phyloP scores from a whole-genome alignment of 2,888 invertebrate species.

The Cheilosia grossa region DNA sequence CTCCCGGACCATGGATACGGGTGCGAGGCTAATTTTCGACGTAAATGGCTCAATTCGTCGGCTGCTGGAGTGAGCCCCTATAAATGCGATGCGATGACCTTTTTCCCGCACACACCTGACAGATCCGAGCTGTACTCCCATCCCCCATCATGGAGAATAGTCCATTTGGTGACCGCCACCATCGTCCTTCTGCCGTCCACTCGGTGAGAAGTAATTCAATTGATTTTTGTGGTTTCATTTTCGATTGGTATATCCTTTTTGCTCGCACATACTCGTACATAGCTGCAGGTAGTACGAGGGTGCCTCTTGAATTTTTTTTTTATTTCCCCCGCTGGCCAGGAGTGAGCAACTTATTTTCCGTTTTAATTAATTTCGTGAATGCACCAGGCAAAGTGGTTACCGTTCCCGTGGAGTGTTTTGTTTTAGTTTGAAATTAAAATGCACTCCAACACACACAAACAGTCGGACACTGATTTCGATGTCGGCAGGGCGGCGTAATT shows the following conservation, averaged over 20 bases:
- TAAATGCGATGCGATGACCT: constrained; percentile 41
- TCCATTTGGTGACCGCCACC: no score
- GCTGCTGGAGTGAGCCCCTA: constrained; percentile 33
- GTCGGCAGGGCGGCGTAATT: constrained; percentile 24
- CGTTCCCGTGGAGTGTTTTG: constrained; percentile 54
- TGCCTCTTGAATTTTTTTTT: constrained; percentile 40
- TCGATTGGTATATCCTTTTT: constrained; percentile 54
- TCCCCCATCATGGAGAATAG: neutral
- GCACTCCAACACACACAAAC: neutral
- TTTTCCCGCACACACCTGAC: constrained; percentile 14
- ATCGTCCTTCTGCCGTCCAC: constrained; percentile 15
- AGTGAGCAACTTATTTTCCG: constrained; percentile 48
- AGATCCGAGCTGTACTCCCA: constrained; percentile 40
- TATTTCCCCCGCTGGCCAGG: constrained; percentile 19
- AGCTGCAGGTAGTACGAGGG: constrained; percentile 2
- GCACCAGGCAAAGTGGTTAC: constrained; percentile 62
- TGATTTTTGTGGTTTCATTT: constrained; percentile 74
- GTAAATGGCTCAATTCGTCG: constrained; percentile 69
- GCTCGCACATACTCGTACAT: neutral
- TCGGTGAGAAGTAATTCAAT: constrained; percentile 70
- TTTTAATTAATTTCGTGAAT: constrained; percentile 74
- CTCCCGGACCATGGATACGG: constrained; percentile 22
- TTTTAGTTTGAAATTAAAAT: constrained; percentile 66
- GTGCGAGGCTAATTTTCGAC: constrained; percentile 70
- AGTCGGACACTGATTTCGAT: neutral